Evolutionary conservation across 2,888 invertebrate species (phyloP).

Genomic region (Shargacucullia verbasci): DNA sequence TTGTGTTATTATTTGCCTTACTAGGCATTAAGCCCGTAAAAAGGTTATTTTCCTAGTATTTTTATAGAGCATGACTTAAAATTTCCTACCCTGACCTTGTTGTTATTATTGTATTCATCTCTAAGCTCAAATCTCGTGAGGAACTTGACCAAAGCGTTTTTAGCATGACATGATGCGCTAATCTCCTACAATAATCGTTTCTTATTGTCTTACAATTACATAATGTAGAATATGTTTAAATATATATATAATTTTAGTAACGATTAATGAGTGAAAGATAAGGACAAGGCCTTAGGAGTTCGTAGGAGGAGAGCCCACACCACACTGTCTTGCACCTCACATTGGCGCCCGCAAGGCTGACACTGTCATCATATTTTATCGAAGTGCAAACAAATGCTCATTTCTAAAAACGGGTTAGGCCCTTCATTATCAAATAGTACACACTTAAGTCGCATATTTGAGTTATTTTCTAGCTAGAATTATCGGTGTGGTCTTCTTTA

Average conservation of each 20-base stretch:
- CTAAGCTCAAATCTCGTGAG: not conserved
- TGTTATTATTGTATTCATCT: not conserved
- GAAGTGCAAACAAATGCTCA: slow-evolving; percentile 49
- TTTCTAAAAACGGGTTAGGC: slow-evolving; percentile 35
- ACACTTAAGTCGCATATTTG: slow-evolving; percentile 16
- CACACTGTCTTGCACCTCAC: slow-evolving; percentile 56
- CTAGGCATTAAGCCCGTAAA: slow-evolving; percentile 2
- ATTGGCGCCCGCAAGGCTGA: slow-evolving; percentile 67
- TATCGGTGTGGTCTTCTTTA: slow-evolving; percentile 12
- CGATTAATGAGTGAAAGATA: slow-evolving; percentile 50
- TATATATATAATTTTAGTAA: slow-evolving; percentile 10
- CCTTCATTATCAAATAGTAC: slow-evolving; percentile 35
- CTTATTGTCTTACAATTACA: no score
- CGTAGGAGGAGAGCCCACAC: slow-evolving; percentile 66
- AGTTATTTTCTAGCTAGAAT: slow-evolving; percentile 16
- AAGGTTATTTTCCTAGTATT: slow-evolving; percentile 1
- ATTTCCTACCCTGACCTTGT: no score
- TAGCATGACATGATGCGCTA: no score
- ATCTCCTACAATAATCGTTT: no score
- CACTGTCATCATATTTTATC: slow-evolving; percentile 54
- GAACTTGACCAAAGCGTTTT: no score
- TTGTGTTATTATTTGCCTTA: slow-evolving; percentile 28
- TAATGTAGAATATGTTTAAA: no score
- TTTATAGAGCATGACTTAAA: not conserved
- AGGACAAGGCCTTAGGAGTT: slow-evolving; percentile 53